A percentile compares a stretch with the other conserved stretches of the same genome.
phyloP scores from a whole-genome alignment of 2,888 invertebrate genomes.

The Clistopyga incitator region DNA sequence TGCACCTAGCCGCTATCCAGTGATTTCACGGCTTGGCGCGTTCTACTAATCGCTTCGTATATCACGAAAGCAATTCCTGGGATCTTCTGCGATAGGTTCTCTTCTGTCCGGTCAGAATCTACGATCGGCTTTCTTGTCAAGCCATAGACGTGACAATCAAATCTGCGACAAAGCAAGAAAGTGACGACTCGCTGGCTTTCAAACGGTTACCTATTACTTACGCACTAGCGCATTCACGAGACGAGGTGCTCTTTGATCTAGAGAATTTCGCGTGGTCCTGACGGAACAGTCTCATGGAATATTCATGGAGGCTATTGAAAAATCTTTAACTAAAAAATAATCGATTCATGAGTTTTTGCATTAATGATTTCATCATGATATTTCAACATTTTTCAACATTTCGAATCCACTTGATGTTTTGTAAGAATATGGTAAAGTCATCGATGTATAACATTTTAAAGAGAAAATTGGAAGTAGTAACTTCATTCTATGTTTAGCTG shows the following conservation, averaged over 20 bases:
- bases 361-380: no score
- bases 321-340: neutral
- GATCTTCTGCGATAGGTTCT: conserved; percentile 50
- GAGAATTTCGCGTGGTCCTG: neutral
- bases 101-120: conserved; percentile 17
- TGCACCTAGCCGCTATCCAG: conserved; percentile 45
- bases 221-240: neutral
- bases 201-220: neutral
- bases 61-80: conserved; percentile 65
- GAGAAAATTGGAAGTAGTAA: no score
- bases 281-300: no score
- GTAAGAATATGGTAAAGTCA: no score
- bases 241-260: neutral
- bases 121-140: conserved; percentile 9
- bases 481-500: no score
- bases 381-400: no score
- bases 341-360: no score
- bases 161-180: neutral
- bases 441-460: no score
- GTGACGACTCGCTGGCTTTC: neutral
- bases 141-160: conserved; percentile 7
- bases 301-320: neutral
- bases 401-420: no score
- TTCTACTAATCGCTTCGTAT: conserved; percentile 70
- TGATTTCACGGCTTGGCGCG: conserved; percentile 73